A percentile compares a stretch with the other conserved stretches of the same genome.
These are phyloP conservation scores for Philotrypesis tridentata DNA, from an alignment of 1,140 invertebrate species.

Conservation along the genomic window DNA sequence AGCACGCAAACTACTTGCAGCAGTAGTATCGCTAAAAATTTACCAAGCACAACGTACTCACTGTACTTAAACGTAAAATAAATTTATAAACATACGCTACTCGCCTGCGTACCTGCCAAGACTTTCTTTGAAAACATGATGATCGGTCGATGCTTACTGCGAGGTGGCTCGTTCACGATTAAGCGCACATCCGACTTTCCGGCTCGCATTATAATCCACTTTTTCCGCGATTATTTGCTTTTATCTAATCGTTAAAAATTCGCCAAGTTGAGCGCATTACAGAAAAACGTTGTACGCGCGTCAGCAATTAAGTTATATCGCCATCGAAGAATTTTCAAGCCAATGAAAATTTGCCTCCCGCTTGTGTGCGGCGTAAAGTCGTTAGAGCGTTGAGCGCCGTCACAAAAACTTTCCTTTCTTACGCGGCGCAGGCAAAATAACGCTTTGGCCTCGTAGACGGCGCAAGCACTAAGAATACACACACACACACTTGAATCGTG, in stretches of 20 bases:
- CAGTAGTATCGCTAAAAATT: not conserved
- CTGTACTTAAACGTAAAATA: too few species aligned
- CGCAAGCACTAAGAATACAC: not conserved
- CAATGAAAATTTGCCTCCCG: not conserved
- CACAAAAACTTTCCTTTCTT: conserved; percentile 13
- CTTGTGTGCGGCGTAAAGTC: not conserved
- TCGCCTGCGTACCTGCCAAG: not conserved
- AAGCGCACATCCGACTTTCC: too few species aligned
- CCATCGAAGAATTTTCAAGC: too few species aligned
- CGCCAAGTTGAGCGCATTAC: too few species aligned
- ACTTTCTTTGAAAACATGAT: too few species aligned
- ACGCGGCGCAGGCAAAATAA: not conserved
- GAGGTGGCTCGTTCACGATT: too few species aligned
- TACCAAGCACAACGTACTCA: not conserved
- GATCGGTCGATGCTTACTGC: too few species aligned
- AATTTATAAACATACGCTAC: too few species aligned
- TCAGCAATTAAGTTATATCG: too few species aligned
- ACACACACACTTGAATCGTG: not conserved
- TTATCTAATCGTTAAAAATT: not conserved
- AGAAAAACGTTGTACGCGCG: too few species aligned
- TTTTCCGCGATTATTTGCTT: too few species aligned
- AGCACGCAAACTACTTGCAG: not conserved
- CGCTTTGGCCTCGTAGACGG: not conserved
- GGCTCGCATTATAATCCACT: not conserved
- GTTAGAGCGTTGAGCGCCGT: not conserved